Evolutionary conservation across 2,888 invertebrate genomes (phyloP).

Genomic region (Nebria salina): DNA sequence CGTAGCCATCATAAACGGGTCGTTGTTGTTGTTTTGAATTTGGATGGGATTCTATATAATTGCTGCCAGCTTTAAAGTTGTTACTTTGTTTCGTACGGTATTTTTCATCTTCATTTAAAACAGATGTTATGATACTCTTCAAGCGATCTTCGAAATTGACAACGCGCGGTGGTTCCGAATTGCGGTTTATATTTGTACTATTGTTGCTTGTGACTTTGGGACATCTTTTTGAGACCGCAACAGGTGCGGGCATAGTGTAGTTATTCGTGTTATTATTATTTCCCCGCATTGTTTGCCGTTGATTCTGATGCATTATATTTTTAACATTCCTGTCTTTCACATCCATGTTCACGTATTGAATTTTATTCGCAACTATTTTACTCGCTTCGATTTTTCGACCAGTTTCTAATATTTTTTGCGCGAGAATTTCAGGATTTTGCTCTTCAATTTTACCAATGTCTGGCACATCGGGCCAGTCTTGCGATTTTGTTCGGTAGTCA

Average conservation of each 20-base stretch:
- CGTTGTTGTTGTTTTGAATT: constrained; percentile 5
- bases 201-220: constrained; percentile 12
- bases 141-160: constrained; percentile 90
- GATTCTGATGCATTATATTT: constrained; percentile 27
- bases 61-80: constrained; percentile 57
- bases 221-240: constrained; percentile 56
- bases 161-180: constrained; percentile 83
- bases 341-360: constrained; percentile 49
- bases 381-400: constrained; percentile 90
- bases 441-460: constrained; percentile 91
- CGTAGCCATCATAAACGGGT: constrained; percentile 9
- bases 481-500: constrained; percentile 82
- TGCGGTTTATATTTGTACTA: constrained; percentile 51
- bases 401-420: constrained; percentile 89
- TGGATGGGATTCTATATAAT: neutral
- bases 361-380: constrained; percentile 64
- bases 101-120: constrained; percentile 84
- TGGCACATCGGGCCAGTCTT: constrained; percentile 92
- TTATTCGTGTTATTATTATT: constrained; percentile 35
- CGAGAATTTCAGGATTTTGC: constrained; percentile 89
- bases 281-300: constrained; percentile 36
- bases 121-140: constrained; percentile 86
- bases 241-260: constrained; percentile 59
- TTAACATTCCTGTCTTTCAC: constrained; percentile 48
- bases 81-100: constrained; percentile 63